These are phyloP conservation scores for Piscicola geometra DNA, from an alignment of 2,888 invertebrate genomes.

Conservation along the genomic window DNA sequence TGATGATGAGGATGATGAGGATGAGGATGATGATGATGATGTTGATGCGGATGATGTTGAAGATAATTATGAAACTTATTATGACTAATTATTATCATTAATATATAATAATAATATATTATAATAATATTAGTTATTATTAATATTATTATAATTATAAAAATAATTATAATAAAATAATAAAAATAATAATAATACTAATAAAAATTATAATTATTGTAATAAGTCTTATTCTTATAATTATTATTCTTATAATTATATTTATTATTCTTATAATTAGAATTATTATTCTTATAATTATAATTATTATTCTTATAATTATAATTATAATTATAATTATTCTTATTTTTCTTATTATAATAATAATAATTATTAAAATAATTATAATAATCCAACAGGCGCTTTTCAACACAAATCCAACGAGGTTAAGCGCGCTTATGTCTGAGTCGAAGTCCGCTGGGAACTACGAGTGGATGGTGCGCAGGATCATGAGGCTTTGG, in stretches of 20 bases:
- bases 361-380: background rate
- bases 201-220: too few relatives aligned
- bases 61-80: too few relatives aligned
- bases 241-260: constrained; percentile 2
- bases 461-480: constrained; percentile 56
- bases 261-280: constrained; percentile 5
- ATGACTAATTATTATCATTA: too few relatives aligned
- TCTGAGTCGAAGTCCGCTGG: constrained; percentile 52
- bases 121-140: too few relatives aligned
- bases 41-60: too few relatives aligned
- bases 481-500: constrained; percentile 54
- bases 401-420: constrained; percentile 47
- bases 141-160: too few relatives aligned
- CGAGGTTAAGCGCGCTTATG: constrained; percentile 50
- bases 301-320: constrained; percentile 10
- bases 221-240: too few relatives aligned
- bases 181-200: too few relatives aligned
- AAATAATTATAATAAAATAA: too few relatives aligned
- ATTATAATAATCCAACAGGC: constrained; percentile 45
- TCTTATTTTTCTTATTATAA: background rate
- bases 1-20: too few relatives aligned
- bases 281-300: constrained; percentile 4
- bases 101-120: too few relatives aligned
- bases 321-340: background rate
- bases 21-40: too few relatives aligned